Evolutionary conservation across 2,797 vertebrate species (phyloP).

Genomic region (Caiman crocodilus): DNA sequence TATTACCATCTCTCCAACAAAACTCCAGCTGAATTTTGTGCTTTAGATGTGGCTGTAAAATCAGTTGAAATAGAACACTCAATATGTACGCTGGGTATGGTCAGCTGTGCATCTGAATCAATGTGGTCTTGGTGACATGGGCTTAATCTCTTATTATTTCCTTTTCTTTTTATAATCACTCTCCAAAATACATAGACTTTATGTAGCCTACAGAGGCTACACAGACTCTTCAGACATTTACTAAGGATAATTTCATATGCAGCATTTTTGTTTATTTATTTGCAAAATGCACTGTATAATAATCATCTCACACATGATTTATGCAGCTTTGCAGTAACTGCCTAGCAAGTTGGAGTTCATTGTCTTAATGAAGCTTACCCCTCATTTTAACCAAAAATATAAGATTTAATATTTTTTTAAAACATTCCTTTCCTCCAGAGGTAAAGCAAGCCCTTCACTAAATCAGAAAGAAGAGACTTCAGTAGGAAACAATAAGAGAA

Average conservation of each 20-base stretch:
- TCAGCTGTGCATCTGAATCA: background rate
- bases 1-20: background rate
- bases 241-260: background rate
- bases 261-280: background rate
- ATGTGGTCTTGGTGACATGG: background rate
- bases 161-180: background rate
- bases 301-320: background rate
- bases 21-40: background rate
- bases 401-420: background rate
- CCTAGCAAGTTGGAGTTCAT: background rate
- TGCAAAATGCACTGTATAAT: background rate
- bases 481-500: background rate
- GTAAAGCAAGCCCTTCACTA: background rate
- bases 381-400: background rate
- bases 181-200: rapidly evolving
- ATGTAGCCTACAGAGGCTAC: background rate
- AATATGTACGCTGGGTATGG: background rate
- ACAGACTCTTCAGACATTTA: no score
- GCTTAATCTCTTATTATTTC: background rate
- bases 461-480: background rate
- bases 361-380: background rate
- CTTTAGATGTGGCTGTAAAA: background rate
- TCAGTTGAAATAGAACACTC: background rate
- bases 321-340: background rate
- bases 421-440: background rate